A percentile compares a stretch with the other conserved stretches of the same genome.
These are phyloP conservation scores for Tholera decimalis DNA, from an alignment of 2,888 invertebrate species.

Conservation along the genomic window DNA sequence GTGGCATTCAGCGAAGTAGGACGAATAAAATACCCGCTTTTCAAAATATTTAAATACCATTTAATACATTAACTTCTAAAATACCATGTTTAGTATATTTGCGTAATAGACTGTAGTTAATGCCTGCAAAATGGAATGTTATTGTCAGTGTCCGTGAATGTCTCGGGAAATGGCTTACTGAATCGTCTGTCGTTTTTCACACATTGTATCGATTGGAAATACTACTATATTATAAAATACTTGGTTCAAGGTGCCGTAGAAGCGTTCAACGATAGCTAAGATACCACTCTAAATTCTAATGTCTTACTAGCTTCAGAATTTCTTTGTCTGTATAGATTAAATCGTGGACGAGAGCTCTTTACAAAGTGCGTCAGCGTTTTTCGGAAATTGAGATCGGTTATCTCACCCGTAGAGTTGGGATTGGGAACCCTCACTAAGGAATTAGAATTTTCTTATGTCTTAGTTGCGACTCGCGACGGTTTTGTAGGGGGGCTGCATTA, in stretches of 20 bases:
- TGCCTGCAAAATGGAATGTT: slow-evolving; percentile 12
- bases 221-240: neutral
- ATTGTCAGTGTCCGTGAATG: neutral
- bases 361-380: slow-evolving; percentile 45
- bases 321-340: neutral
- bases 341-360: neutral
- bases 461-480: too few relatives aligned
- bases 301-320: neutral
- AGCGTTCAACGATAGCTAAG: neutral
- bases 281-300: neutral
- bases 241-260: neutral
- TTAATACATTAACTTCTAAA: slow-evolving; percentile 18
- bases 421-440: slow-evolving; percentile 7
- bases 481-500: too few relatives aligned
- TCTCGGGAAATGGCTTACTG: neutral
- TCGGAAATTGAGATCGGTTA: slow-evolving; percentile 36
- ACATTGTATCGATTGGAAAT: slow-evolving; percentile 16
- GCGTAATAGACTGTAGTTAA: neutral
- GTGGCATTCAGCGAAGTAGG: slow-evolving; percentile 12
- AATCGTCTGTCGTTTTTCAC: neutral
- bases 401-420: slow-evolving; percentile 13
- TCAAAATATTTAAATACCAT: slow-evolving; percentile 33
- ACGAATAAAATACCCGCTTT: slow-evolving; percentile 20
- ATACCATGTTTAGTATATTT: slow-evolving; percentile 18
- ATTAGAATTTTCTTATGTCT: slow-evolving; percentile 12